Percentiles rank a stretch among this genome's conserved stretches.
Conservation (phyloP, 2,888 invertebrate species). For the Chironomus tentans region DNA sequence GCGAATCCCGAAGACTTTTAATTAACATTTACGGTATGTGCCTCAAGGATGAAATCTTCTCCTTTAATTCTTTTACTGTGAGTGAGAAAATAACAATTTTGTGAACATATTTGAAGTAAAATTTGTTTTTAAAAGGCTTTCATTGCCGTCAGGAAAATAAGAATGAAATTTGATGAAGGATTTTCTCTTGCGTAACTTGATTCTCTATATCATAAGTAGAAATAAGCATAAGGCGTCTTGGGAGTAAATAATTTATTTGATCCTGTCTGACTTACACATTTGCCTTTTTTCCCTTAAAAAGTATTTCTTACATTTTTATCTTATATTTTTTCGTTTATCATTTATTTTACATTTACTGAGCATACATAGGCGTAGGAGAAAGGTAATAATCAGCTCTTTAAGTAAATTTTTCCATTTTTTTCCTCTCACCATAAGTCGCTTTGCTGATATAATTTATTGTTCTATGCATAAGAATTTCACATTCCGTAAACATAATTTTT, state of each 20-base stretch:
- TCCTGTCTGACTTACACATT: conserved; percentile 8
- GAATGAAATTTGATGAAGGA: neutral
- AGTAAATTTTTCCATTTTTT: neutral
- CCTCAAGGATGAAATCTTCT: conserved; percentile 3
- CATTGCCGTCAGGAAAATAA: neutral
- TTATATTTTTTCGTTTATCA: neutral
- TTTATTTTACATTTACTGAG: neutral
- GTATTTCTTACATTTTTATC: neutral
- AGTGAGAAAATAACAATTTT: neutral
- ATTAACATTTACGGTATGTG: conserved; percentile 12
- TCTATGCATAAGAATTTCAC: conserved; percentile 6
- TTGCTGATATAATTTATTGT: conserved; percentile 1
- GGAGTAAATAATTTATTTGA: conserved; percentile 17
- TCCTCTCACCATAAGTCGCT: neutral
- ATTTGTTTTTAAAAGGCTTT: neutral
- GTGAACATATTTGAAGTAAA: neutral
- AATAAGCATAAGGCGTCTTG: neutral
- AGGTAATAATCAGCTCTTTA: neutral
- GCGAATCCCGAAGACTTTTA: conserved; percentile 16
- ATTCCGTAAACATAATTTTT: neutral
- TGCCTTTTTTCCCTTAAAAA: too few relatives aligned
- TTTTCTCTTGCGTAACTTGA: neutral
- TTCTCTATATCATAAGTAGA: neutral
- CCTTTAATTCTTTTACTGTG: neutral
- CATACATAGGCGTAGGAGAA: neutral